A percentile compares a stretch with the other conserved stretches of the same genome.
Evolutionary conservation across 2,888 invertebrate genomes (phyloP).

Genomic region (Drosophila heteroneura): DNA sequence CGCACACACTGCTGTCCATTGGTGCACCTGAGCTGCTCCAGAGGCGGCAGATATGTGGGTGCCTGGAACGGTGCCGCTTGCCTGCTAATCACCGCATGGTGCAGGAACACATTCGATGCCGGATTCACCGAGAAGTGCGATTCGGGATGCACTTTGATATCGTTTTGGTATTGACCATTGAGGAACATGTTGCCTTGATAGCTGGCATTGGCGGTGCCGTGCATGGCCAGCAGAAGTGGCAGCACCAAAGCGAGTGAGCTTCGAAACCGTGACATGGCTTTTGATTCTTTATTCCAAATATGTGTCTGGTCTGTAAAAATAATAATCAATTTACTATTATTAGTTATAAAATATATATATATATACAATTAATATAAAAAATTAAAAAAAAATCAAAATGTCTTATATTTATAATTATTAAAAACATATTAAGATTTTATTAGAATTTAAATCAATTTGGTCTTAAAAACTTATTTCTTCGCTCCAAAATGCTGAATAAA

Average conservation of each 20-base stretch:
- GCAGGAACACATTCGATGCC: conserved; percentile 79
- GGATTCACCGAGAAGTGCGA: conserved; percentile 72
- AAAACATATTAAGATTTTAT: neutral
- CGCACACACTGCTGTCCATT: conserved; percentile 83
- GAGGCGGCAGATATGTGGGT: conserved; percentile 82
- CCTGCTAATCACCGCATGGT: conserved; percentile 83
- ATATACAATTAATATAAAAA: neutral
- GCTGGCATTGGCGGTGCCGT: conserved; percentile 50
- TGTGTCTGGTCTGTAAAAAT: conserved; percentile 12
- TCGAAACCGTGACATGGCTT: conserved; percentile 67
- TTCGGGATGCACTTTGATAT: conserved; percentile 70
- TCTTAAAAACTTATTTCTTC: neutral
- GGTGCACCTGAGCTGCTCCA: conserved; percentile 78
- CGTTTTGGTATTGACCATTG: conserved; percentile 82
- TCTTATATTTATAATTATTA: neutral
- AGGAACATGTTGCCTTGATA: conserved; percentile 83
- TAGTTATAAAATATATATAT: neutral
- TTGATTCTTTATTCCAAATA: conserved; percentile 21
- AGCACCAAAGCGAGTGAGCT: conserved; percentile 58
- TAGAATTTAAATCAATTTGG: neutral
- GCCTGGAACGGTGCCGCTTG: conserved; percentile 82
- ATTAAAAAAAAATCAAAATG: neutral
- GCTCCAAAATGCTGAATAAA: neutral
- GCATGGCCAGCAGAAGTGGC: conserved; percentile 62
- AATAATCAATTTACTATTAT: neutral